Conservation (phyloP, 2,113 vertebrate genomes). For the Pterocles orientalis region DNA sequence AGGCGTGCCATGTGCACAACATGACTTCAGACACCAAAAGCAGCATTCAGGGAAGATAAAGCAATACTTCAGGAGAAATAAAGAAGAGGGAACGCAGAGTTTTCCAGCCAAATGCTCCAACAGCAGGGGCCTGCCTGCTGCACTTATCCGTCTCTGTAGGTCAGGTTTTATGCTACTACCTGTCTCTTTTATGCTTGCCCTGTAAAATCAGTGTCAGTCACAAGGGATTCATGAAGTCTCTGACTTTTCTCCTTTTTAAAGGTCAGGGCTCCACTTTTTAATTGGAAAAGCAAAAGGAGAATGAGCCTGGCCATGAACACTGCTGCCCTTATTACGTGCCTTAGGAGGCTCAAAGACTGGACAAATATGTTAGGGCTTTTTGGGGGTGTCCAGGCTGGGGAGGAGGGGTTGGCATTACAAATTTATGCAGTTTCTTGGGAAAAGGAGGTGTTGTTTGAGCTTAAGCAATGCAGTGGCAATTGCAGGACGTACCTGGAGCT, state of each 20-base stretch:
- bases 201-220: conserved; percentile 20
- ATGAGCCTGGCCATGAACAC: not conserved
- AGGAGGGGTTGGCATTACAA: not conserved
- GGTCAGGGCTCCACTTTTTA: conserved; percentile 49
- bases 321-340: not conserved
- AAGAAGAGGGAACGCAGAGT: not conserved
- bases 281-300: conserved; percentile 50
- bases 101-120: not conserved
- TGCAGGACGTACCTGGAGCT: not conserved
- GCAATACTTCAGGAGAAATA: not conserved
- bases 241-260: conserved; percentile 51
- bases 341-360: not conserved
- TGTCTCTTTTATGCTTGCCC: conserved; percentile 47
- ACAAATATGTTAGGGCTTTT: not conserved
- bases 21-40: not conserved
- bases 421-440: not conserved
- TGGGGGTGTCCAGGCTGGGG: fast-evolving
- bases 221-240: conserved; percentile 50
- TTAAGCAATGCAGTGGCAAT: not conserved
- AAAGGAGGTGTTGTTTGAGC: not conserved
- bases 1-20: not conserved
- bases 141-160: not conserved
- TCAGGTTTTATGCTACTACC: conserved; percentile 55
- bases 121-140: not conserved
- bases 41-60: not conserved